phyloP scores from a whole-genome alignment of 2,113 vertebrate genomes.

The Vanacampus margaritifer region DNA sequence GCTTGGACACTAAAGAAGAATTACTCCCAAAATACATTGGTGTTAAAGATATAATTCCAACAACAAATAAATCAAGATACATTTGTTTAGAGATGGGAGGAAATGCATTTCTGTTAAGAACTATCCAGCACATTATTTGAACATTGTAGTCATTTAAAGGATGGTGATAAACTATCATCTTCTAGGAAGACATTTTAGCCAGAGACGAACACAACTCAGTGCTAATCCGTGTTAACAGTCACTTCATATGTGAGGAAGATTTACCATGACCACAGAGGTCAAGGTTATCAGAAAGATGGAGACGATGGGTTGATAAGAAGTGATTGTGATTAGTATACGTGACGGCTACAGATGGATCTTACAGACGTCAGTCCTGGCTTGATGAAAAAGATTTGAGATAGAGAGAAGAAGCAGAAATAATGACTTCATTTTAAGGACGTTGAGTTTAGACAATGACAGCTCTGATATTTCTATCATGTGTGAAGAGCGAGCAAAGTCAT shows the following conservation, averaged over 20 bases:
- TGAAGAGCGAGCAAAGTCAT: conserved; percentile 42
- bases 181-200: background rate
- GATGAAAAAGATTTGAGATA: background rate
- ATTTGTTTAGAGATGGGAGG: background rate
- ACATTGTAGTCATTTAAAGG: background rate
- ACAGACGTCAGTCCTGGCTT: conserved; percentile 2
- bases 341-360: conserved; percentile 2
- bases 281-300: conserved; percentile 6
- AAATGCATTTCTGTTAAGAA: background rate
- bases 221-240: conserved; percentile 45
- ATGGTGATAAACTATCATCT: background rate
- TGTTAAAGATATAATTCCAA: too few relatives aligned
- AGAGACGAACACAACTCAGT: conserved; percentile 54
- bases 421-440: conserved; percentile 5
- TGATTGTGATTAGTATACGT: background rate
- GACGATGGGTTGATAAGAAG: background rate
- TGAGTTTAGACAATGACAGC: conserved; percentile 20
- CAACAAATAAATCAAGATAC: background rate
- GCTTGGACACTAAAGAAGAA: too few relatives aligned
- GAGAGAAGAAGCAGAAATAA: background rate
- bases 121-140: background rate
- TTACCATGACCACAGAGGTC: conserved; percentile 37
- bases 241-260: conserved; percentile 25
- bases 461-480: conserved; percentile 41
- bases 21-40: too few relatives aligned